These are phyloP conservation scores for Montipora efflorescens DNA, from an alignment of 64 coral and sea anemone genomes.

Conservation along the genomic window DNA sequence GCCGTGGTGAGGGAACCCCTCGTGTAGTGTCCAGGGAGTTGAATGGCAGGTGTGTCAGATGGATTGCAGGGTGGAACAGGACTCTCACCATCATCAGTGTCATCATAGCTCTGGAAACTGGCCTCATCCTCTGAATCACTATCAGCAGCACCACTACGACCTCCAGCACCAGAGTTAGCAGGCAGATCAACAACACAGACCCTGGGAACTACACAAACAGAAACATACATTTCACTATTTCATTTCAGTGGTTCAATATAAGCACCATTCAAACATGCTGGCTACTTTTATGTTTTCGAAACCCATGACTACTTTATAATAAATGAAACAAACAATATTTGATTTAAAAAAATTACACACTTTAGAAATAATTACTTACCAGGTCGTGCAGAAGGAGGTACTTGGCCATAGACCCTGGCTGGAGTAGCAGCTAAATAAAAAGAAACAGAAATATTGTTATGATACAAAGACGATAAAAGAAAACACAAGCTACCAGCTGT, in stretches of 20 bases:
- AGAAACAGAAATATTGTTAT: background rate
- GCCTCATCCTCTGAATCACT: too few relatives aligned
- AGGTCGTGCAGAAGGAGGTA: background rate
- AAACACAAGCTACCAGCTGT: background rate
- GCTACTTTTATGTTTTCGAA: background rate
- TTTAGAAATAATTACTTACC: background rate
- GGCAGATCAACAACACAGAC: background rate
- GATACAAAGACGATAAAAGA: background rate
- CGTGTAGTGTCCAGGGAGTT: too few relatives aligned
- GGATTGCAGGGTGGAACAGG: too few relatives aligned
- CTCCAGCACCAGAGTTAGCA: background rate
- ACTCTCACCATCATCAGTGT: too few relatives aligned
- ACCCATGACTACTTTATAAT: background rate
- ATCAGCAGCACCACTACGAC: background rate
- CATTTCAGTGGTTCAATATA: background rate
- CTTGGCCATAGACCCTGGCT: background rate
- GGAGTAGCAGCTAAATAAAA: background rate
- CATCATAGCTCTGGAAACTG: too few relatives aligned
- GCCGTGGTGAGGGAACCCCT: too few relatives aligned
- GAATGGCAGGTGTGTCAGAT: too few relatives aligned
- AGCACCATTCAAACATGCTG: background rate
- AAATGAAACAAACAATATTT: conserved; percentile 3
- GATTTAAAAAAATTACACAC: background rate
- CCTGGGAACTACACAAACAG: background rate
- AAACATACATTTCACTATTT: background rate